phyloP scores from a whole-genome alignment of 1,140 invertebrate species.

The Adoxophyes honmai region DNA sequence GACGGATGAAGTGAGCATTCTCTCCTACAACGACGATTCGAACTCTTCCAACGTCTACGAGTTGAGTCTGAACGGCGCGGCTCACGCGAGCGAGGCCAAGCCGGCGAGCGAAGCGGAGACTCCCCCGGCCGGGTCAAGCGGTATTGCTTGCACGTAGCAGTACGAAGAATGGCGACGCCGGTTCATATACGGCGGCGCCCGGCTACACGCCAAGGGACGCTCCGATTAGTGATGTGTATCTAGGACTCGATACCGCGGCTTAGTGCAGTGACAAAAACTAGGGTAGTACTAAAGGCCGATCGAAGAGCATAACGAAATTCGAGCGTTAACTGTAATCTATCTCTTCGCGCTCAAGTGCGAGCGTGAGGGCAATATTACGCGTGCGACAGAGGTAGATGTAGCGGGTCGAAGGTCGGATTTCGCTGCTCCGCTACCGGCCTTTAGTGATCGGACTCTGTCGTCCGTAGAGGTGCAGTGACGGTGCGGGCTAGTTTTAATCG shows the following conservation, averaged over 20 bases:
- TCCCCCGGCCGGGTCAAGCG: slow-evolving; percentile 28
- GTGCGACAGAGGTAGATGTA: too few species aligned
- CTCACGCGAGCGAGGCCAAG: slow-evolving; percentile 16
- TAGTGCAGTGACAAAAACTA: too few species aligned
- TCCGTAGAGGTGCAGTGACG: not conserved
- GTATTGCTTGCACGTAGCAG: slow-evolving; percentile 66
- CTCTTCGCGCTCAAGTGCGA: too few species aligned
- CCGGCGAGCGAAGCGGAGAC: slow-evolving; percentile 1
- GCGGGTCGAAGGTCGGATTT: too few species aligned
- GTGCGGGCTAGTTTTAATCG: not conserved
- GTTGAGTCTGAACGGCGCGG: slow-evolving; percentile 46
- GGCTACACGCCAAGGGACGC: slow-evolving; percentile 18
- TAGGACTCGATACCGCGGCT: too few species aligned
- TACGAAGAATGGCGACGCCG: slow-evolving; percentile 61
- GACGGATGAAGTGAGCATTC: slow-evolving; percentile 62
- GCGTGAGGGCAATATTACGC: too few species aligned
- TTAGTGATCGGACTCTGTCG: too few species aligned
- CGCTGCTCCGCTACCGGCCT: too few species aligned
- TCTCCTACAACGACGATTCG: slow-evolving; percentile 71
- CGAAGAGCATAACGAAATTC: too few species aligned
- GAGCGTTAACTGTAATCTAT: too few species aligned
- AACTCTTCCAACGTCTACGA: slow-evolving; percentile 66
- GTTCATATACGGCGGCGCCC: slow-evolving; percentile 60
- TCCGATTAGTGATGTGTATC: too few species aligned
- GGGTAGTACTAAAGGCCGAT: too few species aligned